These are phyloP conservation scores for Toxotes jaculatrix DNA, from an alignment of 2,113 vertebrate genomes.

Conservation along the genomic window DNA sequence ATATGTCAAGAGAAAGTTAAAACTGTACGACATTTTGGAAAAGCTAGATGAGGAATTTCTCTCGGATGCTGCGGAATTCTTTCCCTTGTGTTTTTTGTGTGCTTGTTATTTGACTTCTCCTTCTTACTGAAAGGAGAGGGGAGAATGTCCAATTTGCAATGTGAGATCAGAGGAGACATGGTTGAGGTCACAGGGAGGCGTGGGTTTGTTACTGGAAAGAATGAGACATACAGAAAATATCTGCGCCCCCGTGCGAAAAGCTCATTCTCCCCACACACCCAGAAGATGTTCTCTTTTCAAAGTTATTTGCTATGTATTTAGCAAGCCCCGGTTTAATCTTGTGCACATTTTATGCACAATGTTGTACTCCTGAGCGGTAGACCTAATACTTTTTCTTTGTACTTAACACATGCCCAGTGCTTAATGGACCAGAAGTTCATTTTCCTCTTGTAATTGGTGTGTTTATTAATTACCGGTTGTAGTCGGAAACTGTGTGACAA, in stretches of 20 bases:
- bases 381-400: neutral
- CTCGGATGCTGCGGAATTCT: conserved; percentile 43
- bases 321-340: conserved; percentile 15
- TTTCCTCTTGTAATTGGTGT: conserved; percentile 65
- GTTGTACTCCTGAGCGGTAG: neutral
- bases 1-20: conserved; percentile 15
- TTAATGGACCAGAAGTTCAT: conserved; percentile 64
- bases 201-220: conserved; percentile 46
- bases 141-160: conserved; percentile 55
- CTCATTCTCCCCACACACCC: conserved; percentile 35
- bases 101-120: conserved; percentile 48
- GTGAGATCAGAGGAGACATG: conserved; percentile 61
- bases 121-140: conserved; percentile 17
- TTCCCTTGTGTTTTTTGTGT: conserved; percentile 26
- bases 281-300: conserved; percentile 41
- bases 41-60: conserved; percentile 49
- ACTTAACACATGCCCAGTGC: conserved; percentile 33
- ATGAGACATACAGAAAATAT: conserved; percentile 56
- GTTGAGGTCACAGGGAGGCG: conserved; percentile 46
- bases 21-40: conserved; percentile 39
- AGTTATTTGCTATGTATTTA: conserved; percentile 29
- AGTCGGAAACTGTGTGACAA: conserved; percentile 60
- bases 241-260: conserved; percentile 48
- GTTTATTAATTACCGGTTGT: conserved; percentile 69
- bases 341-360: neutral